These are phyloP conservation scores for Brachionus angularis DNA, from an alignment of 1,140 invertebrate genomes.

Conservation along the genomic window DNA sequence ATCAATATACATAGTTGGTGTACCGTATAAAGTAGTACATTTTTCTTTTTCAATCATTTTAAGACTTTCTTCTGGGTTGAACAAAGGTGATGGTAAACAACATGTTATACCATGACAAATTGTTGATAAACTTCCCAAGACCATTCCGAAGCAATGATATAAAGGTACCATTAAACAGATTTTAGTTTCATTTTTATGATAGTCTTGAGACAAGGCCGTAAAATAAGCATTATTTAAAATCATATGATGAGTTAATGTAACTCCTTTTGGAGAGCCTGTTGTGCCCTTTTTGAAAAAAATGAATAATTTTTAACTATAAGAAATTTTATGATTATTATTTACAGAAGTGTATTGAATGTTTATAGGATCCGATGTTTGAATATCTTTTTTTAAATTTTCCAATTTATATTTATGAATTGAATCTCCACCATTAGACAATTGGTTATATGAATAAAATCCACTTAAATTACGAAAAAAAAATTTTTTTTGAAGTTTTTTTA, in stretches of 20 bases:
- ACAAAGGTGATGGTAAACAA: constrained; percentile 15
- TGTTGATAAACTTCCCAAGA: constrained; percentile 65
- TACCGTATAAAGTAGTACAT: constrained; percentile 62
- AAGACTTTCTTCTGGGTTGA: constrained; percentile 6
- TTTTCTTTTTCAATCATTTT: constrained; percentile 57
- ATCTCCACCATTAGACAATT: constrained; percentile 52
- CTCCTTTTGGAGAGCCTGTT: constrained; percentile 79
- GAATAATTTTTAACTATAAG: constrained; percentile 4
- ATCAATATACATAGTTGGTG: constrained; percentile 95
- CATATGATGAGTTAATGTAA: constrained; percentile 73
- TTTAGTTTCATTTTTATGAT: constrained; percentile 52
- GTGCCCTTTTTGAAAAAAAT: constrained; percentile 62
- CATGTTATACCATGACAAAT: constrained; percentile 60
- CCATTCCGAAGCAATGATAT: constrained; percentile 83
- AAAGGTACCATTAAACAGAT: constrained; percentile 79
- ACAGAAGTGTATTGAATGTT: constrained; percentile 81
- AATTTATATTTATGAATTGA: constrained; percentile 51
- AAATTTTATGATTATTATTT: constrained; percentile 45
- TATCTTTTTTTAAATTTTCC: constrained; percentile 56
- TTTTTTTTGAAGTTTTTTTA: no score
- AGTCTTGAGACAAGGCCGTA: constrained; percentile 64
- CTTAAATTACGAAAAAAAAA: constrained; percentile 46
- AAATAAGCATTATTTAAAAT: constrained; percentile 79
- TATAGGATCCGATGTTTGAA: constrained; percentile 67
- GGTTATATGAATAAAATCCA: constrained; percentile 52